Conservation (phyloP, 1,140 invertebrate genomes). For the Neodiprion virginianus region DNA sequence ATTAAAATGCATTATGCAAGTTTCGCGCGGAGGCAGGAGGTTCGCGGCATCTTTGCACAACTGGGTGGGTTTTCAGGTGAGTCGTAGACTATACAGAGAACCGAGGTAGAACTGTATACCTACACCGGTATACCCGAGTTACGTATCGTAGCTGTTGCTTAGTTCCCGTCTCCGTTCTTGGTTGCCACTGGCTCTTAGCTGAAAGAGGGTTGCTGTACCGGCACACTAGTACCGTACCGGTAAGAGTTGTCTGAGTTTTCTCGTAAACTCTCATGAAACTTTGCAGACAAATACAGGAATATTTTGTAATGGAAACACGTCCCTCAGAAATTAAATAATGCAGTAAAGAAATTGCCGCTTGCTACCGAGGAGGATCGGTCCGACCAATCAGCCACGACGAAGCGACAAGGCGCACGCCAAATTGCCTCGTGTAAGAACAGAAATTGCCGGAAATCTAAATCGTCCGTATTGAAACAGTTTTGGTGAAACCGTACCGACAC, state of each 20-base stretch:
- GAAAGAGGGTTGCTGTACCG: conserved; percentile 27
- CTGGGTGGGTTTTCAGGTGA: not conserved
- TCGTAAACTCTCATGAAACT: conserved; percentile 54
- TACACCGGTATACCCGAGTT: not conserved
- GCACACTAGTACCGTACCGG: conserved; percentile 23
- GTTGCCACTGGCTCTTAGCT: not conserved
- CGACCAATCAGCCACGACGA: no score
- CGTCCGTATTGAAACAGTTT: no score
- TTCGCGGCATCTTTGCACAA: conserved; percentile 25
- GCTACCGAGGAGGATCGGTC: no score
- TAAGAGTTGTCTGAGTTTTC: conserved; percentile 40
- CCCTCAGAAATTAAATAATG: conserved; percentile 51
- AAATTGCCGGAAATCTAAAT: no score
- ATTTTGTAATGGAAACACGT: conserved; percentile 55
- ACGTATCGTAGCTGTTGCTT: not conserved
- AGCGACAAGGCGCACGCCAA: no score
- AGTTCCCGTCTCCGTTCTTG: not conserved
- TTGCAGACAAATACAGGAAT: conserved; percentile 56
- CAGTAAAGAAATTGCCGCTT: conserved; percentile 33
- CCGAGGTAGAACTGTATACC: not conserved
- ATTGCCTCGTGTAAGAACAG: no score
- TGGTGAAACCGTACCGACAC: no score
- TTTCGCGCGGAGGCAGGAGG: conserved; percentile 34
- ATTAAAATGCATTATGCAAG: conserved; percentile 43
- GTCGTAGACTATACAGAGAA: not conserved